These are phyloP conservation scores for Diachrysia chrysitis DNA, from an alignment of 2,888 invertebrate species.

Conservation along the genomic window DNA sequence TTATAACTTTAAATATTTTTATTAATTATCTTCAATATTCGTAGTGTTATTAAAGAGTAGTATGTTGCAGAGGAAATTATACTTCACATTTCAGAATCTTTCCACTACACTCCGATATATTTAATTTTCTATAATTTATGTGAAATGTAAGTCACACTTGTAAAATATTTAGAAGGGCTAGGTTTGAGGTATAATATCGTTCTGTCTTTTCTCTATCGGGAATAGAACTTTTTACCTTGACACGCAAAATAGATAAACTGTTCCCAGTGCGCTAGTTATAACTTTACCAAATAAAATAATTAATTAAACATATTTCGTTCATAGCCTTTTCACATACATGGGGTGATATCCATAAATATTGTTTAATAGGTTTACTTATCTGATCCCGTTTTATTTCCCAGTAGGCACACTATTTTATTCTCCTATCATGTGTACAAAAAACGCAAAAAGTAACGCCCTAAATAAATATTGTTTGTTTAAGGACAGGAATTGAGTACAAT, in stretches of 20 bases:
- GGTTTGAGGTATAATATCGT: background rate
- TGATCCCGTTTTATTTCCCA: constrained; percentile 28
- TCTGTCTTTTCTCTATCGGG: constrained; percentile 41
- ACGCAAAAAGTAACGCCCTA: background rate
- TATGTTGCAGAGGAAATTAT: too few relatives aligned
- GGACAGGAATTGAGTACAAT: too few relatives aligned
- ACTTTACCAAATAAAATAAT: constrained; percentile 42
- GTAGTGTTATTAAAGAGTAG: too few relatives aligned
- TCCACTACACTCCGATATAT: too few relatives aligned
- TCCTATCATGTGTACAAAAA: background rate
- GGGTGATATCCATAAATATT: constrained; percentile 19
- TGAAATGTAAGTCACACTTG: too few relatives aligned
- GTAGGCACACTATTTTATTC: constrained; percentile 5
- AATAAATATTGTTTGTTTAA: background rate
- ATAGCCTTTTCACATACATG: constrained; percentile 36
- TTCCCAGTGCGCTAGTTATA: constrained; percentile 45
- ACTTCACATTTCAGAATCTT: too few relatives aligned
- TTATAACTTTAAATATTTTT: too few relatives aligned
- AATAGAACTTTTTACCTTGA: constrained; percentile 43
- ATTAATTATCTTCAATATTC: too few relatives aligned
- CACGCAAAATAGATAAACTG: constrained; percentile 48
- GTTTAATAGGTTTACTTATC: constrained; percentile 38
- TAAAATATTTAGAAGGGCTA: background rate
- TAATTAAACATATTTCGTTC: constrained; percentile 26
- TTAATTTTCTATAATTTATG: too few relatives aligned